Evolutionary conservation across 2,113 vertebrate species (phyloP).

Genomic region (Boleophthalmus pectinirostris): DNA sequence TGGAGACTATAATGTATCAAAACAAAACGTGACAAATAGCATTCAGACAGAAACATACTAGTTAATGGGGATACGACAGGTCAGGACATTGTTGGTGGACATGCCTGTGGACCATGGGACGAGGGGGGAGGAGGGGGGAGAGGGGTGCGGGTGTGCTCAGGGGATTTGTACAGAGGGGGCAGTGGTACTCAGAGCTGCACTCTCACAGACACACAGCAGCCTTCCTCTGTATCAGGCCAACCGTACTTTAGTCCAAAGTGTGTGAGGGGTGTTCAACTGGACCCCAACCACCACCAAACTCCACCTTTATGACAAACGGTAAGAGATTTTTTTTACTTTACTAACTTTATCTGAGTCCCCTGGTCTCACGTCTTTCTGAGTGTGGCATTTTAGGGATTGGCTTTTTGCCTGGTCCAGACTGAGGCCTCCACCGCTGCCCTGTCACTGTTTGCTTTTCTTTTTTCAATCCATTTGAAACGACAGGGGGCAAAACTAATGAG

Average conservation of each 20-base stretch:
- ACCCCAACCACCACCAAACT: conserved; percentile 41
- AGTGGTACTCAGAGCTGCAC: conserved; percentile 71
- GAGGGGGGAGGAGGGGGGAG: conserved; percentile 40
- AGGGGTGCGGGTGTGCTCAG: conserved; percentile 3
- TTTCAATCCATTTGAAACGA: conserved; percentile 52
- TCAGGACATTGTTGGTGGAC: conserved; percentile 45
- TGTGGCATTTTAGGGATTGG: conserved; percentile 14
- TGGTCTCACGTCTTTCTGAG: conserved; percentile 21
- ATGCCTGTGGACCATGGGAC: conserved; percentile 63
- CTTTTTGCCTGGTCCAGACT: conserved; percentile 47
- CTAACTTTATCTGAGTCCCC: not conserved
- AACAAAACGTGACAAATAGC: not conserved
- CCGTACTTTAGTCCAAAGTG: conserved; percentile 67
- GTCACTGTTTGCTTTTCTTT: conserved; percentile 58
- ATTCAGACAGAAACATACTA: not conserved
- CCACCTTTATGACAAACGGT: conserved; percentile 15
- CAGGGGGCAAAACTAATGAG: conserved; percentile 58
- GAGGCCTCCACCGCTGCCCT: conserved; percentile 61
- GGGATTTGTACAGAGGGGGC: conserved; percentile 70
- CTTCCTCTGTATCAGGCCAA: conserved; percentile 68
- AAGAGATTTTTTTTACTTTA: not conserved
- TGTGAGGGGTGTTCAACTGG: conserved; percentile 60
- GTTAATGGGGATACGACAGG: conserved; percentile 1
- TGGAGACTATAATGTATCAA: not conserved
- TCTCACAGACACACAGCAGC: conserved; percentile 49